These are phyloP conservation scores for Clamator glandarius DNA, from an alignment of 2,797 vertebrate genomes.

Conservation along the genomic window DNA sequence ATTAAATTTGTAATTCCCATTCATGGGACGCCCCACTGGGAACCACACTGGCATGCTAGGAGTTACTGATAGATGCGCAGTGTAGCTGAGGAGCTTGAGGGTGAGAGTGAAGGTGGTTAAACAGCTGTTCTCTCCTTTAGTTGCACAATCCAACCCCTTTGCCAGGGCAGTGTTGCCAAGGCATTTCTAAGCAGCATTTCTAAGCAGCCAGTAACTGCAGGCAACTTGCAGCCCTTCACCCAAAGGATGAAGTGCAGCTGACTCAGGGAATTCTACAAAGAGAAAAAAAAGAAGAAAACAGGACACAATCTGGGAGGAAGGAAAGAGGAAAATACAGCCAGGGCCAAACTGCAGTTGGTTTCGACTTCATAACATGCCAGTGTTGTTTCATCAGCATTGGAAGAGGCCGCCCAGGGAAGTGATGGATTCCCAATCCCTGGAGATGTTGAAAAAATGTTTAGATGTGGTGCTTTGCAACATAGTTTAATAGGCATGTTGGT, in stretches of 20 bases:
- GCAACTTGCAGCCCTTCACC: neutral
- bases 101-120: neutral
- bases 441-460: too few relatives aligned
- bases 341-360: neutral
- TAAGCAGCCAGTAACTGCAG: neutral
- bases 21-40: neutral
- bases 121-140: neutral
- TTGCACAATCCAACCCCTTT: neutral
- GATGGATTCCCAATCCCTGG: too few relatives aligned
- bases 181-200: neutral
- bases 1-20: neutral
- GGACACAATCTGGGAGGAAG: neutral
- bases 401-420: too few relatives aligned
- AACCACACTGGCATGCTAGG: neutral
- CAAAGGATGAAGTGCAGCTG: neutral
- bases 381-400: neutral
- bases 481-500: too few relatives aligned
- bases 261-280: neutral
- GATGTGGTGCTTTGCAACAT: too few relatives aligned
- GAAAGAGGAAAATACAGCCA: neutral
- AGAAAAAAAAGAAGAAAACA: neutral
- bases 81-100: fast-evolving
- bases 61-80: neutral
- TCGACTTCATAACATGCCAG: fast-evolving
- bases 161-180: neutral